Evolutionary conservation across 2,113 vertebrate genomes (phyloP), one percentile per base, ranked within the genome.

Genomic region (Riparia riparia): DNA sequence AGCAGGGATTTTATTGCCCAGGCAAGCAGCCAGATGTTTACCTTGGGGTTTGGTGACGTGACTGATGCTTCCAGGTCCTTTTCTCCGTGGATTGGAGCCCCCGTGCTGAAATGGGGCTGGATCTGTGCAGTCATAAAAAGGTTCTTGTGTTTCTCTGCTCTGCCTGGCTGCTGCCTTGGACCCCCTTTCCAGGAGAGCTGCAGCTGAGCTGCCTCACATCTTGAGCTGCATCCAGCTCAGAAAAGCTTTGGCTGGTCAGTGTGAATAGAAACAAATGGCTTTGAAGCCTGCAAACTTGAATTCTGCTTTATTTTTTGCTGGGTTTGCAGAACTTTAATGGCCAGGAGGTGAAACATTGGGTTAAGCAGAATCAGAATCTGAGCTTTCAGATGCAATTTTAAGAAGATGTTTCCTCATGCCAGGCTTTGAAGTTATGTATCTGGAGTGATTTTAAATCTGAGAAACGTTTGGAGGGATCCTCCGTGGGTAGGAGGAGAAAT

Each of bases 181-280:
- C 51, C 88, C 47, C 71, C 24, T 78, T 92, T 90, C 47, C 47
- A 87, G 86, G 49, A 90, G 87, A 78, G 86, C 53, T 90, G 91
- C 92, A 63, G 87, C 83, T 84, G 70, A 84, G 34, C 73, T 79
- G 1, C 89, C 74, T 82, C 83, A 70, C 22, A 86, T 65, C 84
- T 76, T 90, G 95, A 90, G 95, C 89, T 85, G 57, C 84, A 74
- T 91, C 85, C 89, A 90, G 88, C 95, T 93, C 86, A 45, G 95
- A 34, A 78, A 77, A 73, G 87, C 86, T 95, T 95, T 95, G 94
- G 83, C 91, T 51, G 89, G 49, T 65, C 87, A 31, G 37, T 82
- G 66, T 45, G 92, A 92, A 74, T 76, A 92, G 76, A 72, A 93
- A 82, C 71, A 82, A 91, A 72, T 7, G 45, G 58, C 66, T 93